These are phyloP conservation scores for Chauna torquata DNA, from an alignment of 2,113 vertebrate genomes.

Conservation along the genomic window DNA sequence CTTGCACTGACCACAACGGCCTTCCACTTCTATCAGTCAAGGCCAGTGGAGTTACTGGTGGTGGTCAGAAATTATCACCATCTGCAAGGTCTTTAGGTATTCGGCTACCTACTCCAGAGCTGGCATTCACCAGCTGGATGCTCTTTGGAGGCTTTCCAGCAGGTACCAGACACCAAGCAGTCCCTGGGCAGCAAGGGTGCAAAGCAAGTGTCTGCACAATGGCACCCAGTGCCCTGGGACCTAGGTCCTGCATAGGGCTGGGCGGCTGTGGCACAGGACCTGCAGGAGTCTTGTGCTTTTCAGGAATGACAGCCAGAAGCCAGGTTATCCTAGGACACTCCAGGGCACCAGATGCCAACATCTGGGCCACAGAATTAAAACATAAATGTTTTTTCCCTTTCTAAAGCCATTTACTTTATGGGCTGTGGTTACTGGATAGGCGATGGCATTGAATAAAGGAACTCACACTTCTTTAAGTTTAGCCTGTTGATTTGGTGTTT, in stretches of 20 bases:
- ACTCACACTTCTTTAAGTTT: background rate
- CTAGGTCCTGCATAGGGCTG: background rate
- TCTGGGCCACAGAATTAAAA: background rate
- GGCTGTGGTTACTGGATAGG: background rate
- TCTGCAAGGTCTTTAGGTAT: background rate
- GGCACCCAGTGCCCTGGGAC: background rate
- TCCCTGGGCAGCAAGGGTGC: background rate
- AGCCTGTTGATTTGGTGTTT: background rate
- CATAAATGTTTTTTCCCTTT: background rate
- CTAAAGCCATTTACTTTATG: background rate
- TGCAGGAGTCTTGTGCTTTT: accelerated
- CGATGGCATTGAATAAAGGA: background rate
- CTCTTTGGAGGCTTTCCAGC: background rate
- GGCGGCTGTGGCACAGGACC: background rate
- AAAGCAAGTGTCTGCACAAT: background rate
- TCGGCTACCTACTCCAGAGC: background rate
- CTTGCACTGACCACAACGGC: background rate
- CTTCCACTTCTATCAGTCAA: background rate
- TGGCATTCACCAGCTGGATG: background rate
- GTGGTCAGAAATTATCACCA: background rate
- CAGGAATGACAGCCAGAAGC: background rate
- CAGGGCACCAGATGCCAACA: background rate
- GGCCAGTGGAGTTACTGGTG: background rate
- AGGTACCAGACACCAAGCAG: background rate
- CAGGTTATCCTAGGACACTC: background rate